Evolutionary conservation across 2,113 vertebrate genomes (phyloP), one percentile per base, ranked within the genome.

Genomic region (Colossoma macropomum): DNA sequence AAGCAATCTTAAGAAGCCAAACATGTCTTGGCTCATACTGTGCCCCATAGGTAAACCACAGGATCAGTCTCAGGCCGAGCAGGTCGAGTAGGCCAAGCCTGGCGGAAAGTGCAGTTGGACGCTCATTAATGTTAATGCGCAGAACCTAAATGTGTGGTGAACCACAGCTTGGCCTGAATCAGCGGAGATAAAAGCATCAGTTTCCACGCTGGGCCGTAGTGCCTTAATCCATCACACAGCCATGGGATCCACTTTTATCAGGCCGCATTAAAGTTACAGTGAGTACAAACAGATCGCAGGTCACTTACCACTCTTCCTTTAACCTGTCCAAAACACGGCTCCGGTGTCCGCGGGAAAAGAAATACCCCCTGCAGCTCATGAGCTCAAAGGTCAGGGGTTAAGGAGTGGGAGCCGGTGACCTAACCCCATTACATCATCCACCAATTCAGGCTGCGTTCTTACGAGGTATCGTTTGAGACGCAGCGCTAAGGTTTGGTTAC

Each of bases 221-320:
- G 85, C 87, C 85, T 85, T 69, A 82, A 84, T 83, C 87, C 75
- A 72, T 84, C 88, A 87, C 85, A 89, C 72, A 52, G 92, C 88
- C 89, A 90, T 71, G 77, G 85, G 88, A 91, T 90, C 90, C 83
- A 87, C 89, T 89, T 90, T 91, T 91, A 91, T 90, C 91, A 16
- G 88, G 1, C 74, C 62, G 68, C 90, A 93, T 93, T 92, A 94
- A 94, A 93, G 90, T 93, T 93, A 90, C 85, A 94, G 86, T 77
- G 87, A 86, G 92, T 93, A 93, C 91, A 93, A 92, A 92, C 87
- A 90, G 72, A 90, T 82, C 76, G 77, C 85, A 81, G 88, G 88
- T 90, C 86, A 21, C 84, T 91, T 93, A 88, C 89, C 88, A 86
- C 87, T 90, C 91, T 89, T 91, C 89, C 88, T 90, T 89, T 77